Conservation (phyloP, 2,888 invertebrate species). For the Orchesellides sinensis region DNA sequence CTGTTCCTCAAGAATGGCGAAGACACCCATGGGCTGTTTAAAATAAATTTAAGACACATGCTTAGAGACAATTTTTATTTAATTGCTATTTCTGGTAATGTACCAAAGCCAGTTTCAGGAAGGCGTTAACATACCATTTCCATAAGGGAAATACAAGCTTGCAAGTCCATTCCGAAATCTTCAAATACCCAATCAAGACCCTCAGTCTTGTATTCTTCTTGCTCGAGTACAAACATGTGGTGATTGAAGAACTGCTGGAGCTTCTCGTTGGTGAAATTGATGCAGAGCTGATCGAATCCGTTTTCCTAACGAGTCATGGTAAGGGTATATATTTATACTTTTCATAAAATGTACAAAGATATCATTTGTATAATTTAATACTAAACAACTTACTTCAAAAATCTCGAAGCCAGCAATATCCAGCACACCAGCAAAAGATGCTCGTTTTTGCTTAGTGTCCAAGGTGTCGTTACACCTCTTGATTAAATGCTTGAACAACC, state of each 20-base stretch:
- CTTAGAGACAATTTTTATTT: too few species aligned
- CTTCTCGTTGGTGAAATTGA: constrained; percentile 99
- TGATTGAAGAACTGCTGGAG: constrained; percentile 99
- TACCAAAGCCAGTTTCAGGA: neutral
- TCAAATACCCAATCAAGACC: constrained; percentile 98
- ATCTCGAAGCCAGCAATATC: constrained; percentile 82
- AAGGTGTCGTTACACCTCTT: constrained; percentile 80
- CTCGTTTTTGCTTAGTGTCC: constrained; percentile 79
- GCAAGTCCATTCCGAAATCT: constrained; percentile 98
- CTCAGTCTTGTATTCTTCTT: constrained; percentile 96
- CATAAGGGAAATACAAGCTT: constrained; percentile 96
- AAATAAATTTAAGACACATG: neutral
- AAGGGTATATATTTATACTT: neutral
- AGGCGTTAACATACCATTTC: constrained; percentile 80
- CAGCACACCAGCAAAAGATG: constrained; percentile 80
- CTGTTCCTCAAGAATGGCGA: constrained; percentile 71
- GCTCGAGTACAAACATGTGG: constrained; percentile 98
- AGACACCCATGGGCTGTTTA: constrained; percentile 67
- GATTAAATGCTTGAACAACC: constrained; percentile 79
- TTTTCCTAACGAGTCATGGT: constrained; percentile 82
- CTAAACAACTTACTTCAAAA: constrained; percentile 78
- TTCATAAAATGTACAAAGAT: neutral
- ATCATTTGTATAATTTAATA: neutral
- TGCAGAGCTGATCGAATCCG: constrained; percentile 98
- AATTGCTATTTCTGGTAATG: neutral